Conservation (phyloP, 2,888 invertebrate genomes). For the Drosophila koepferae region DNA sequence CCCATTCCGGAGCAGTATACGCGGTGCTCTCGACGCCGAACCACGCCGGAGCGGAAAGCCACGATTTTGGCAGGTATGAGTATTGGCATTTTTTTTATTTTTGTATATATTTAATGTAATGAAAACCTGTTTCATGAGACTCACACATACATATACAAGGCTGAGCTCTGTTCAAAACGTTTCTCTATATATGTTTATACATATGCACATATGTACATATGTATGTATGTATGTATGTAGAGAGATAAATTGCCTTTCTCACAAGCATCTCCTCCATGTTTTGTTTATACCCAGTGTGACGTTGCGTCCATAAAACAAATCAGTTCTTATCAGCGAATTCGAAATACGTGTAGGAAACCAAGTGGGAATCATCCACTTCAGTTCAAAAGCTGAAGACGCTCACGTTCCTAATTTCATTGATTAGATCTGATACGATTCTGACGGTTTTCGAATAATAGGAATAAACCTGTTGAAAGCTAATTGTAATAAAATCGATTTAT, state of each 20-base stretch:
- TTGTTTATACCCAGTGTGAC: slow-evolving; percentile 27
- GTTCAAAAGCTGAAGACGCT: slow-evolving; percentile 15
- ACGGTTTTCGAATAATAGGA: neutral
- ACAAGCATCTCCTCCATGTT: slow-evolving; percentile 6
- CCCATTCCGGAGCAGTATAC: slow-evolving; percentile 62
- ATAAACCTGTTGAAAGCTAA: neutral
- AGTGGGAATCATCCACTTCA: slow-evolving; percentile 45
- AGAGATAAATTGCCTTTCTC: slow-evolving; percentile 1
- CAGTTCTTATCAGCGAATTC: slow-evolving; percentile 29
- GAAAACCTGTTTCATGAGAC: slow-evolving; percentile 16
- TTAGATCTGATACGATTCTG: slow-evolving; percentile 35
- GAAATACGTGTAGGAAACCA: slow-evolving; percentile 53
- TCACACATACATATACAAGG: neutral
- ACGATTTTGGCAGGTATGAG: slow-evolving; percentile 58
- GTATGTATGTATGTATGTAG: too few relatives aligned
- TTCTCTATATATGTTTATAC: too few relatives aligned
- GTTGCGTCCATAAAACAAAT: slow-evolving; percentile 26
- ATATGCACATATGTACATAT: neutral
- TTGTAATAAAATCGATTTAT: neutral
- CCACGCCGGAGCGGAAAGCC: slow-evolving; percentile 44
- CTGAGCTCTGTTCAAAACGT: neutral
- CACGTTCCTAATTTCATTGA: slow-evolving; percentile 52
- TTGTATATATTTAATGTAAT: slow-evolving; percentile 1
- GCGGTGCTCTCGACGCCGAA: slow-evolving; percentile 66
- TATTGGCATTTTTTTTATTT: neutral